Evolutionary conservation across 1,140 invertebrate genomes (phyloP).

Genomic region (Sitophilus oryzae): DNA sequence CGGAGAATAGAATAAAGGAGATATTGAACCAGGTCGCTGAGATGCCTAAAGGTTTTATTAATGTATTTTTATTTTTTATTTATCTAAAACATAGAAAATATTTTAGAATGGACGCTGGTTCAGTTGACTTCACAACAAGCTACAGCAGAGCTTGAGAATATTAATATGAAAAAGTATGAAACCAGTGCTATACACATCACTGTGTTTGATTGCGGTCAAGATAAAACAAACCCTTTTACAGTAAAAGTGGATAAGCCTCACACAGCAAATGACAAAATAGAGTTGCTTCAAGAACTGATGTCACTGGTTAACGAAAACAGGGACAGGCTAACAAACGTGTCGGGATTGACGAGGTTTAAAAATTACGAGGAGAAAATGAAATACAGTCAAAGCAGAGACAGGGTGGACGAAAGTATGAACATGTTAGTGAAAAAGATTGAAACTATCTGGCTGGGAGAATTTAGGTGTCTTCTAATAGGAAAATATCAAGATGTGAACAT

Average conservation of each 20-base stretch:
- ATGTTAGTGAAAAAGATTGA: conserved; percentile 31
- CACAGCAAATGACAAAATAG: conserved; percentile 17
- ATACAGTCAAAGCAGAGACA: conserved; percentile 16
- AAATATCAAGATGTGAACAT: conserved; percentile 28
- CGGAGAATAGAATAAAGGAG: conserved; percentile 13
- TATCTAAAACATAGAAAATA: background rate
- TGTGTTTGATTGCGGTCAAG: conserved; percentile 33
- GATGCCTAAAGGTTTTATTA: conserved; percentile 28
- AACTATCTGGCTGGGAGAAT: conserved; percentile 33
- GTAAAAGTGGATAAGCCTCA: conserved; percentile 24
- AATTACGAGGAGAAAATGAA: conserved; percentile 19
- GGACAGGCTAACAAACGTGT: conserved; percentile 10
- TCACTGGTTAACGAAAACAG: conserved; percentile 23
- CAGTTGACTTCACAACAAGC: conserved; percentile 32
- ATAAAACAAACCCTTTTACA: conserved; percentile 26
- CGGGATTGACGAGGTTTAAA: conserved; percentile 17
- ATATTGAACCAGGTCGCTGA: conserved; percentile 27
- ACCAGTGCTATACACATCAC: conserved; percentile 29
- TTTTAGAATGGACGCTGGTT: conserved; percentile 35
- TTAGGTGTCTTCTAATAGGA: conserved; percentile 37
- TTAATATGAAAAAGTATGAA: conserved; percentile 17
- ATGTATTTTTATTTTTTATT: background rate
- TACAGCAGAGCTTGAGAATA: conserved; percentile 23
- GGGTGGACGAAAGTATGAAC: conserved; percentile 27
- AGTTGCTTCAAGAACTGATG: conserved; percentile 18